A percentile compares a stretch with the other conserved stretches of the same genome.
phyloP scores from a whole-genome alignment of 2,888 invertebrate genomes.

The Mellilla xanthometata region DNA sequence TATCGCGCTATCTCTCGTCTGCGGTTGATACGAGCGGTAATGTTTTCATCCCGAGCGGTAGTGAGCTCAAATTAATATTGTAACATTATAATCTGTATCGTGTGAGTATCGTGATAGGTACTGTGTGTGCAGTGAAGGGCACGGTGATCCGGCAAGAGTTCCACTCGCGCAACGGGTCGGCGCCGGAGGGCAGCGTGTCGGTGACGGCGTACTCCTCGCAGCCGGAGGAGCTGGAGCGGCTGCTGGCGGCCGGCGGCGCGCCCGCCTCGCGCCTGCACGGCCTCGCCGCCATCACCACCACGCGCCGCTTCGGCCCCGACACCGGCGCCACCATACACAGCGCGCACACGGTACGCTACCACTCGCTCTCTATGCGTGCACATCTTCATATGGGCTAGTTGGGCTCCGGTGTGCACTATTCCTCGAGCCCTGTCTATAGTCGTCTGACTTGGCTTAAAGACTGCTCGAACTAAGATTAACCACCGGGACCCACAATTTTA shows the following conservation, averaged over 20 bases:
- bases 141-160: constrained; percentile 86
- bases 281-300: constrained; percentile 74
- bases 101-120: no score
- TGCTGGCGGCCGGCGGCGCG: constrained; percentile 62
- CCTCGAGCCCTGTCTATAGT: no score
- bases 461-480: no score
- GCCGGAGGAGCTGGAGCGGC: constrained; percentile 78
- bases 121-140: constrained; percentile 85
- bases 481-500: no score
- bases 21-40: constrained; percentile 2
- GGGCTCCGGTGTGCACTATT: no score
- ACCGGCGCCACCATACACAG: constrained; percentile 62
- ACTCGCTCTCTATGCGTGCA: no score
- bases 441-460: no score
- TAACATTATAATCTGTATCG: no score
- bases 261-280: constrained; percentile 68
- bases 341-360: constrained; percentile 58
- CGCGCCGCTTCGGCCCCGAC: constrained; percentile 70
- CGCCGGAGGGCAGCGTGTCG: constrained; percentile 86
- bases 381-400: no score
- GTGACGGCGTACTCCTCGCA: constrained; percentile 87
- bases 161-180: constrained; percentile 86
- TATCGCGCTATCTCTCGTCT: constrained; percentile 21
- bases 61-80: constrained; percentile 2
- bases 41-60: constrained; percentile 5